These are phyloP conservation scores for Nomada flava DNA, from an alignment of 2,888 invertebrate genomes.

Conservation along the genomic window DNA sequence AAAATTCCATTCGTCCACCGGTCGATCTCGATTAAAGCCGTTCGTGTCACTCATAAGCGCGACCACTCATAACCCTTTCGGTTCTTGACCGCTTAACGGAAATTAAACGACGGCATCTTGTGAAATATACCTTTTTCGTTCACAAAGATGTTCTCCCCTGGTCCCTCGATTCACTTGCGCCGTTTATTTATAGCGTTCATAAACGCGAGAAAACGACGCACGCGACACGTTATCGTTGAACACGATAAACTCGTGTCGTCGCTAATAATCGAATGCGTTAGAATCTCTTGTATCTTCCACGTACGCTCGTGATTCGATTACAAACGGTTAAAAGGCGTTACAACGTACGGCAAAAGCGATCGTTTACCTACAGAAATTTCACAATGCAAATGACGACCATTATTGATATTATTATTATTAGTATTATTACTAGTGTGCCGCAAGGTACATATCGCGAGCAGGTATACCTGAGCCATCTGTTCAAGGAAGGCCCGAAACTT, in stretches of 20 bases:
- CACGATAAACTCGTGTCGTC: background rate
- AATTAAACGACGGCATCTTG: background rate
- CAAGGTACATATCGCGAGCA: slow-evolving; percentile 6
- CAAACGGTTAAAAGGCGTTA: background rate
- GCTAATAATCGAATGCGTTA: slow-evolving; percentile 1
- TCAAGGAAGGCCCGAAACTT: slow-evolving; percentile 26
- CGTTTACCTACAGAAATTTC: slow-evolving; percentile 3
- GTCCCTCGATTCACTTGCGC: background rate
- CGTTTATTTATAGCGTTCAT: slow-evolving; percentile 22
- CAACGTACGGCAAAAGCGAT: background rate
- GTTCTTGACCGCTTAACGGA: background rate
- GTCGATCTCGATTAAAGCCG: background rate
- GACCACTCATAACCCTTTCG: background rate
- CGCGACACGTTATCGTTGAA: slow-evolving; percentile 11
- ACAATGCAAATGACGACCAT: background rate
- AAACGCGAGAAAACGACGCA: slow-evolving; percentile 11
- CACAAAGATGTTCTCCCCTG: background rate
- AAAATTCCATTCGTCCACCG: background rate
- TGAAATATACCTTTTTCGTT: background rate
- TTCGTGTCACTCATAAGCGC: no score
- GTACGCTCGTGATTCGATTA: background rate
- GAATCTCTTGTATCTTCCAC: background rate
- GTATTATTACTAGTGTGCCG: no score
- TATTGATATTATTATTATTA: background rate
- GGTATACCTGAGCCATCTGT: slow-evolving; percentile 28